Evolutionary conservation across 2,888 invertebrate species (phyloP), one percentile per base, ranked within the genome.

Genomic region (Eupsilia transversa): DNA sequence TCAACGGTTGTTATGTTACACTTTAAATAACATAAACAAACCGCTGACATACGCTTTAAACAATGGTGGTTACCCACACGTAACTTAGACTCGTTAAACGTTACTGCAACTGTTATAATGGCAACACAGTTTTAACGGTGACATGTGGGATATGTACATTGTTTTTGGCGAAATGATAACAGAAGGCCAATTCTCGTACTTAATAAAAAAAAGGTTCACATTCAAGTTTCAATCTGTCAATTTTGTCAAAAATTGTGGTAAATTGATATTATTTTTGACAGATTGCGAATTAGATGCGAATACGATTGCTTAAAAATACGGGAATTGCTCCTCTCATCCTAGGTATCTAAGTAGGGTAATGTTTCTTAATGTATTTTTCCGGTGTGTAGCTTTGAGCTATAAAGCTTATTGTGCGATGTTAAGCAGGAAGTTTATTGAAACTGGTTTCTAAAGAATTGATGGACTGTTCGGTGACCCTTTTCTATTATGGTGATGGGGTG

Each of bases 31-130:
- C 75, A 63, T 72, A 75, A 80, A 80, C 61, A 83, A 75, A 72
- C 64, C 49, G 33, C 68, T 49, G 54, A 64, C 61, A 72, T 65
- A 74, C 61, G 70, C 70, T 46, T 46, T 20, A 27, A 66, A 86
- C 86, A 85, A 86, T 85, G 65, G 76, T 60, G 74, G 73, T 70
- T 64, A 67, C 74, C 65, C 68, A 49, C 64, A 74, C 63, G 74
- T 86, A 63, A 72, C 63, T 60, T 65, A 35, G 20, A 20, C 70
- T 80, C 52, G 70, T 73, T 75, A 79, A 65, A 35, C 27, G 59
- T 79, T 77, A 77, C 35, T 72, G 69, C 70, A 79, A 82, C 86
- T 77, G 79, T 85, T 85, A 82, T 67, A 77, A 85, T 82, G 46
- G 67, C 66, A 72, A 74, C 66, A 49, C 41, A 17, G 49, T 23